phyloP scores from a whole-genome alignment of 2,797 vertebrate genomes.

The Melanotaenia parkinsoni region DNA sequence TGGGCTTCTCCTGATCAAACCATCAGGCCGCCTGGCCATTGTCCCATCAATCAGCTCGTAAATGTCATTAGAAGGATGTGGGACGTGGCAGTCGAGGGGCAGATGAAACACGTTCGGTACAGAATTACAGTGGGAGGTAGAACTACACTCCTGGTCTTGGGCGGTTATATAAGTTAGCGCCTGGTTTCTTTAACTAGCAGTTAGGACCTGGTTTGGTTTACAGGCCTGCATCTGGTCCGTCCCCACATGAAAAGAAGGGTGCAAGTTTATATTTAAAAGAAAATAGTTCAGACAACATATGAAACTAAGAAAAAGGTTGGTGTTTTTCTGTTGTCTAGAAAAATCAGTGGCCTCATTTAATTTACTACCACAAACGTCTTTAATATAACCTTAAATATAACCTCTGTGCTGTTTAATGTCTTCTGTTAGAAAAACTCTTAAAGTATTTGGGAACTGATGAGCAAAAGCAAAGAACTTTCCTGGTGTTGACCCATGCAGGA shows the following conservation, averaged over 20 bases:
- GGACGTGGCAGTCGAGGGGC: constrained; percentile 46
- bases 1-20: constrained; percentile 44
- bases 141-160: constrained; percentile 24
- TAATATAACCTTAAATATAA: too few relatives aligned
- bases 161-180: constrained; percentile 37
- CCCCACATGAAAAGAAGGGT: neutral
- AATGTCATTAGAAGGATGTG: constrained; percentile 62
- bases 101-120: constrained; percentile 46
- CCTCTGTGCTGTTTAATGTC: too few relatives aligned
- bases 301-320: too few relatives aligned
- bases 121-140: constrained; percentile 44
- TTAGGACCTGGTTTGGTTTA: constrained; percentile 26
- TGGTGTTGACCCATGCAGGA: too few relatives aligned
- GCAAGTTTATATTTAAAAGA: too few relatives aligned
- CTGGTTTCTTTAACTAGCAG: constrained; percentile 68
- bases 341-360: too few relatives aligned
- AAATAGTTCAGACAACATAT: too few relatives aligned
- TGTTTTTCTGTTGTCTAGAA: too few relatives aligned
- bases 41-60: constrained; percentile 74
- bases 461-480: too few relatives aligned
- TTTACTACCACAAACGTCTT: too few relatives aligned
- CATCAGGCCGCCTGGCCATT: constrained; percentile 52
- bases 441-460: too few relatives aligned
- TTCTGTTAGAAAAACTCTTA: too few relatives aligned
- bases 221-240: constrained; percentile 42